Evolutionary conservation across 2,797 vertebrate genomes (phyloP), one percentile per base, ranked within the genome.

Genomic region (Scarus forsteni): DNA sequence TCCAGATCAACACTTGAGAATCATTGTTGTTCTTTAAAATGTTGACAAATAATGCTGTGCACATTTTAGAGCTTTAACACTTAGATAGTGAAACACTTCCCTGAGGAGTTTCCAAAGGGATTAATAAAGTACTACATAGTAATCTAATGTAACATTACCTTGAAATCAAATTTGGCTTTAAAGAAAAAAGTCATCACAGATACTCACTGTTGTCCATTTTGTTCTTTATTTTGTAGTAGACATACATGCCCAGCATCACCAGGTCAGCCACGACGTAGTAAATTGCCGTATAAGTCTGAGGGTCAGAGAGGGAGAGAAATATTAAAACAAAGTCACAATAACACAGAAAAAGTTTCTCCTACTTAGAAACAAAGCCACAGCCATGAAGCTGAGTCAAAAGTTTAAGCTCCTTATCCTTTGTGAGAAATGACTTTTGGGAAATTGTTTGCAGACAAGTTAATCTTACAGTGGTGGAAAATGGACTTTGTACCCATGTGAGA

Each of bases 221-320:
- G 84, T 94, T 88, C 64, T 13, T 91, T 1, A 73, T 4, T 73
- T 87, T 92, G 93, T 97, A 99, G 85, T 98, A 95, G 7, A 76
- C 51, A 83, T 97, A 99, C 75, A 99, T 84, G 0, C 82, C 77
- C 16, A 99, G 84, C 96, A 99, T 99, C 53, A 94, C 0, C 70
- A 97, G 8, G 84, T 99, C 98, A 0, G 97, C 96, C 7, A 95
- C 0, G 45, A 98, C 95, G 0, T 99, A 99, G 86, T 99, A 99
- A 65, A 98, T 34, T 0, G 98, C 98, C 0, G 98, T 99, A 87
- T 99, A 99, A 6, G 90, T 95, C 98, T 98, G 81, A 10, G 82
- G 12, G 40, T 39, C 42, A 14, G 51, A 70, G n/a, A 70, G 13
- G 75, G 12, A 77, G 6, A 44, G 1, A 59, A 6, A 80, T 1